These are phyloP conservation scores for Tetrax tetrax DNA, from an alignment of 2,113 vertebrate genomes.

Conservation along the genomic window DNA sequence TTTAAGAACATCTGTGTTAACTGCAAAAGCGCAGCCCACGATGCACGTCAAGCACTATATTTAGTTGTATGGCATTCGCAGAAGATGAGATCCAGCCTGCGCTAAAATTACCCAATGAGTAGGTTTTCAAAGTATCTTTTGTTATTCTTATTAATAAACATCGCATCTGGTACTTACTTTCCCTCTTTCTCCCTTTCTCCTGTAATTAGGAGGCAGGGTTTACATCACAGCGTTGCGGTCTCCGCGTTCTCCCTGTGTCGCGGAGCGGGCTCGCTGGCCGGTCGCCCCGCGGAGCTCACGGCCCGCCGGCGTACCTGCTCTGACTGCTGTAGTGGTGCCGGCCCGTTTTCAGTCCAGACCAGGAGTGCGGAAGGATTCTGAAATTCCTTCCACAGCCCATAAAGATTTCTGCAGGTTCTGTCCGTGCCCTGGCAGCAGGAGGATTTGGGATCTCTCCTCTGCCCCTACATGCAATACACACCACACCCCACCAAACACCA, in stretches of 20 bases:
- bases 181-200: neutral
- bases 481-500: neutral
- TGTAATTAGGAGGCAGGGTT: neutral
- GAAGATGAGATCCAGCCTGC: conserved; percentile 44
- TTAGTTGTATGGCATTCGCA: neutral
- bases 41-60: neutral
- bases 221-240: rapidly evolving
- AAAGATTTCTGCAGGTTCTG: neutral
- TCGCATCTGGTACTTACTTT: neutral
- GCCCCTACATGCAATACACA: rapidly evolving
- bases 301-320: neutral
- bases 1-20: conserved; percentile 2
- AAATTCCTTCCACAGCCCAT: neutral
- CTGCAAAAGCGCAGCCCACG: neutral
- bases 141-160: conserved; percentile 50
- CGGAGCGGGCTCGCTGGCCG: neutral
- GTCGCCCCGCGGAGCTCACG: neutral
- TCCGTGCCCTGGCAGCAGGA: neutral
- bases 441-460: neutral
- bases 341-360: rapidly evolving
- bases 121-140: conserved; percentile 39
- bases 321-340: neutral
- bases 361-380: neutral
- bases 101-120: conserved; percentile 27
- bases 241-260: rapidly evolving